phyloP scores from a whole-genome alignment of 2,113 vertebrate genomes.

The Etia nguti region DNA sequence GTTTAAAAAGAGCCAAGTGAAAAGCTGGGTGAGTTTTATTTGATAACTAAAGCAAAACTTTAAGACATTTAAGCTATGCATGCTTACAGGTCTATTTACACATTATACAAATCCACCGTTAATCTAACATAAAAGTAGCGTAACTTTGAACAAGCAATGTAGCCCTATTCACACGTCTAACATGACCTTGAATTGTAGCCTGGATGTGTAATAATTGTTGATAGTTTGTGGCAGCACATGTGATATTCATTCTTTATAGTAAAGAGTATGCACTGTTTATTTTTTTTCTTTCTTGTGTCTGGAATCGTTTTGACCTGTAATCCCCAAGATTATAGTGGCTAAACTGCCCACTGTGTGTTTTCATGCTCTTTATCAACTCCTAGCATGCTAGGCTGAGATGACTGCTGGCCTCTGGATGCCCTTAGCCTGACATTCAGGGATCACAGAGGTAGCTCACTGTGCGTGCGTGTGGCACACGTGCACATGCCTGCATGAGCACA shows the following conservation, averaged over 20 bases:
- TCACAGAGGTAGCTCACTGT: conserved; percentile 52
- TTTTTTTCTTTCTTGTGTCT: conserved; percentile 29
- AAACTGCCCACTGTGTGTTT: conserved; percentile 65
- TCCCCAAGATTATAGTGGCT: conserved; percentile 65
- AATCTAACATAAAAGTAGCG: not conserved
- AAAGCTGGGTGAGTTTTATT: not conserved
- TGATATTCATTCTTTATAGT: conserved; percentile 2
- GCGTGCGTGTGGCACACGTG: not conserved
- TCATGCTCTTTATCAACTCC: conserved; percentile 60
- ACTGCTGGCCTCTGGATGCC: conserved; percentile 57
- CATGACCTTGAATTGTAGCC: not conserved
- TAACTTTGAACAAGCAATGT: not conserved
- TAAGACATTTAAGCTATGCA: not conserved
- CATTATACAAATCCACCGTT: not conserved
- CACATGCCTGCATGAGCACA: not conserved
- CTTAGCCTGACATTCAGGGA: conserved; percentile 67
- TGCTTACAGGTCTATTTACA: not conserved
- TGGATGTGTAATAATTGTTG: not conserved
- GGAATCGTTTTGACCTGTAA: conserved; percentile 65
- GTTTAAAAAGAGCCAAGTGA: not conserved
- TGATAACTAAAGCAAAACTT: not conserved
- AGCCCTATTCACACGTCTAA: not conserved
- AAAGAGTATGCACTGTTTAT: not conserved
- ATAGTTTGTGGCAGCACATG: not conserved
- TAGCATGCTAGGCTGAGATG: conserved; percentile 47